Percentiles rank a stretch among this genome's conserved stretches.
Conservation (phyloP, 1,140 invertebrate genomes). For the Trachymyrmex septentrionalis region DNA sequence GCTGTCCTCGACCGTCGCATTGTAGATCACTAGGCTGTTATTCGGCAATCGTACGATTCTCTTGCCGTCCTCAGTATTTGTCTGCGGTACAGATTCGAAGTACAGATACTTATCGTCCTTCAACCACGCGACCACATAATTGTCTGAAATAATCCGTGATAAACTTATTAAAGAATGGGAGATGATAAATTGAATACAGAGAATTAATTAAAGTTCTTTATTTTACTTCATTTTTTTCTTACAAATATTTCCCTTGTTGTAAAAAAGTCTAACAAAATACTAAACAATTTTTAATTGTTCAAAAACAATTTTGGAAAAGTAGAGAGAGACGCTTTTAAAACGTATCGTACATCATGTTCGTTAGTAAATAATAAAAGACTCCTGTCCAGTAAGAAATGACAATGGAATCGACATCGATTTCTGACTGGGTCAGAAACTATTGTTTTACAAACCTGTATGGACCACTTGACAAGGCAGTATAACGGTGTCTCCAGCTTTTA, state of each 20-base stretch:
- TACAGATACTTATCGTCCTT: slow-evolving; percentile 69
- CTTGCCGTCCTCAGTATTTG: neutral
- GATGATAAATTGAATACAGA: neutral
- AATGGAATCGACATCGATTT: no score
- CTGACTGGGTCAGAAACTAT: no score
- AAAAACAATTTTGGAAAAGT: neutral
- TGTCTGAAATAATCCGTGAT: slow-evolving; percentile 64
- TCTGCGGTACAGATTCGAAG: slow-evolving; percentile 13
- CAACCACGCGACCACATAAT: slow-evolving; percentile 66
- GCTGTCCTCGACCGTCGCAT: slow-evolving; percentile 67
- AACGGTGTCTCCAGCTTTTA: slow-evolving; percentile 67
- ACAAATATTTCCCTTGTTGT: neutral
- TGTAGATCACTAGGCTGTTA: slow-evolving; percentile 73
- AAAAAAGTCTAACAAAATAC: neutral
- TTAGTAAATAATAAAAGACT: neutral
- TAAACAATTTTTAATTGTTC: neutral
- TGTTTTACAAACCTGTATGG: slow-evolving; percentile 73
- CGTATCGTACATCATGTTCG: no score
- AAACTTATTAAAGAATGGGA: neutral
- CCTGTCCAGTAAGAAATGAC: no score
- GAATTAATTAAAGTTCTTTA: neutral
- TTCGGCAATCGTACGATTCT: slow-evolving; percentile 56
- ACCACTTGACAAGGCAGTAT: slow-evolving; percentile 72
- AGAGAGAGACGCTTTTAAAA: neutral
- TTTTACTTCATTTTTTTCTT: neutral